Evolutionary conservation across 2,888 invertebrate species (phyloP).

Genomic region (Hypercompe scribonia): DNA sequence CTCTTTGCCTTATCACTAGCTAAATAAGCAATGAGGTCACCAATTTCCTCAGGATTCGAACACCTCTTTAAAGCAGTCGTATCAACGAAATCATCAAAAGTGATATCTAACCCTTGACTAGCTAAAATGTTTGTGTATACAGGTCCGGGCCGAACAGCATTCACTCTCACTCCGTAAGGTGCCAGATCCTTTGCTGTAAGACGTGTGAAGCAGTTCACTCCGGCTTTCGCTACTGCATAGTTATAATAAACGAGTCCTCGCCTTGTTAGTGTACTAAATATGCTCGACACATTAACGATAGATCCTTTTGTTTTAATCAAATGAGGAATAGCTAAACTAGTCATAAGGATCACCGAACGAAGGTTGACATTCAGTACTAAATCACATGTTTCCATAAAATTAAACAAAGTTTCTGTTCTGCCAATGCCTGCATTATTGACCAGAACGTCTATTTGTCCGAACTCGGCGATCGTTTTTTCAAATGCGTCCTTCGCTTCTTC

Average conservation of each 20-base stretch:
- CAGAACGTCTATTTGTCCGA: constrained; percentile 56
- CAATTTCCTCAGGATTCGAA: constrained; percentile 55
- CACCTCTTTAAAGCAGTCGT: constrained; percentile 54
- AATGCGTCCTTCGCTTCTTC: constrained; percentile 48
- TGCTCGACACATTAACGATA: constrained; percentile 25
- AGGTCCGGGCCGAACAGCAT: constrained; percentile 91
- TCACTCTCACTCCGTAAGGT: constrained; percentile 87
- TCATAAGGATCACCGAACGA: constrained; percentile 13
- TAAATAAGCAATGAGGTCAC: constrained; percentile 50
- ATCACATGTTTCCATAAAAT: constrained; percentile 37
- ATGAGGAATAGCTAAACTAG: constrained; percentile 18
- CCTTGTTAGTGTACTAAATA: background rate
- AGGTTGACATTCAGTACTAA: constrained; percentile 18
- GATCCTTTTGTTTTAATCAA: constrained; percentile 22
- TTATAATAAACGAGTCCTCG: background rate
- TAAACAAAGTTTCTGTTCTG: constrained; percentile 31
- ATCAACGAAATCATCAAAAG: constrained; percentile 47
- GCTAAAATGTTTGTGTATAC: constrained; percentile 68
- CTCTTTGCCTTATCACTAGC: constrained; percentile 57
- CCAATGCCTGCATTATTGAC: constrained; percentile 59
- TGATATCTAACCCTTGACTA: constrained; percentile 67
- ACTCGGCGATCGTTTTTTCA: constrained; percentile 49
- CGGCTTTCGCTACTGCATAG: constrained; percentile 50
- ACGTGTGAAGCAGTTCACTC: constrained; percentile 90
- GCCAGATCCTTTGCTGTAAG: constrained; percentile 90